Conservation (phyloP, 2,888 invertebrate species). For the Reticulitermes lucifugus region DNA sequence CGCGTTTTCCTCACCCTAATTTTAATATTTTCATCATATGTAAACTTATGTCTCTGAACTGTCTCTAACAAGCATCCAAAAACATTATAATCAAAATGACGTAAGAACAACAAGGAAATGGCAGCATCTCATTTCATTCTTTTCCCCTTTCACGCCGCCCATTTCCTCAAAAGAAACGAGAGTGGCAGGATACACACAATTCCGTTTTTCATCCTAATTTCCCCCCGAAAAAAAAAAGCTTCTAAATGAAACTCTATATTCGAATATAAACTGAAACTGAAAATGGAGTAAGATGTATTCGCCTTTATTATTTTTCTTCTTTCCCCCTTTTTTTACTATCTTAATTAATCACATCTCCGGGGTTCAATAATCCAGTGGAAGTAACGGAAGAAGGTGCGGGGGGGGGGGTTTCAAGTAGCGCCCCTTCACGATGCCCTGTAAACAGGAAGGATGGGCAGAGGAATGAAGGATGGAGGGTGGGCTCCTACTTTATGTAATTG, state of each 20-base stretch:
- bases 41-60: too few relatives aligned
- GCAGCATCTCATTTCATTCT: too few relatives aligned
- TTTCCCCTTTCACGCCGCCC: background rate
- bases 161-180: background rate
- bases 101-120: too few relatives aligned
- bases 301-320: slow-evolving; percentile 19
- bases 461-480: too few relatives aligned
- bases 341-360: slow-evolving; percentile 34
- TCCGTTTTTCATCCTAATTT: slow-evolving; percentile 13
- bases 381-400: slow-evolving; percentile 19
- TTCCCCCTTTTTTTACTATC: slow-evolving; percentile 10
- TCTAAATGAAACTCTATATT: slow-evolving; percentile 18
- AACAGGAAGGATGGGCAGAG: slow-evolving; percentile 12
- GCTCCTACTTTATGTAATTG: slow-evolving; percentile 21
- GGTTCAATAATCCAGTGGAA: slow-evolving; percentile 25
- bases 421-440: background rate
- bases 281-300: slow-evolving; percentile 27
- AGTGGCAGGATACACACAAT: background rate
- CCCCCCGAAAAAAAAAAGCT: background rate
- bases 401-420: background rate
- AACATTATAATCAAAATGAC: too few relatives aligned
- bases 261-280: background rate
- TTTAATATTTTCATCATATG: too few relatives aligned
- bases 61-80: too few relatives aligned
- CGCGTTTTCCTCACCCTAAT: too few relatives aligned